Conservation (phyloP, 2,113 vertebrate genomes). For the Xyliphius kryptos region DNA sequence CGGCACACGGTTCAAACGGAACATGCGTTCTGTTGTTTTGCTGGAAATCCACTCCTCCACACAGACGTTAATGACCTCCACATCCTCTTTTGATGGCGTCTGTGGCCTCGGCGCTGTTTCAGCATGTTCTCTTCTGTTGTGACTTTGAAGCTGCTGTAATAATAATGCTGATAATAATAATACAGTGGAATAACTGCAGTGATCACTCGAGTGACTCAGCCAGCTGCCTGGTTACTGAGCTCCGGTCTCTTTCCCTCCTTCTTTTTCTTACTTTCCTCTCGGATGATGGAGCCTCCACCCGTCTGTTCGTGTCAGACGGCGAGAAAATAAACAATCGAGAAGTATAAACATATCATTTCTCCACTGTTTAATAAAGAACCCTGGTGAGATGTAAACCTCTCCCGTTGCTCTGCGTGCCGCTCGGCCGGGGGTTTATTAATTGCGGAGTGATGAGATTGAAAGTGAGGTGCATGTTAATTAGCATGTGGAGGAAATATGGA, state of each 20-base stretch:
- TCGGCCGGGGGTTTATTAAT: slow-evolving; percentile 26
- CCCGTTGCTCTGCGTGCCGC: slow-evolving; percentile 18
- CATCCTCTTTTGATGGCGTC: too few relatives aligned
- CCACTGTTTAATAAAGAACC: not conserved
- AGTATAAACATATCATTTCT: not conserved
- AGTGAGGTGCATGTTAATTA: slow-evolving; percentile 29
- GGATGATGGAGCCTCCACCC: not conserved
- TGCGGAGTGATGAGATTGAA: slow-evolving; percentile 23
- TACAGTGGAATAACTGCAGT: too few relatives aligned
- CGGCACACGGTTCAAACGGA: too few relatives aligned
- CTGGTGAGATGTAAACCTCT: not conserved
- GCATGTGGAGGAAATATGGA: slow-evolving; percentile 8
- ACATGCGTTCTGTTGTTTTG: too few relatives aligned
- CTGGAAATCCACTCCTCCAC: too few relatives aligned
- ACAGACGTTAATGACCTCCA: too few relatives aligned
- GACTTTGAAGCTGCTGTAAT: not conserved
- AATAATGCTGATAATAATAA: not conserved
- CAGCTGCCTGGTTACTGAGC: not conserved
- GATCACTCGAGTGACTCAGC: not conserved
- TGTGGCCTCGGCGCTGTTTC: too few relatives aligned
- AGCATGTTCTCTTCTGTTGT: too few relatives aligned
- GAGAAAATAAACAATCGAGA: not conserved
- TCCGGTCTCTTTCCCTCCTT: not conserved
- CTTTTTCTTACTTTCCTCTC: not conserved
- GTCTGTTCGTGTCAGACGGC: too few relatives aligned